Evolutionary conservation across 1,140 invertebrate genomes (phyloP).

Genomic region (Tribolium castaneum): DNA sequence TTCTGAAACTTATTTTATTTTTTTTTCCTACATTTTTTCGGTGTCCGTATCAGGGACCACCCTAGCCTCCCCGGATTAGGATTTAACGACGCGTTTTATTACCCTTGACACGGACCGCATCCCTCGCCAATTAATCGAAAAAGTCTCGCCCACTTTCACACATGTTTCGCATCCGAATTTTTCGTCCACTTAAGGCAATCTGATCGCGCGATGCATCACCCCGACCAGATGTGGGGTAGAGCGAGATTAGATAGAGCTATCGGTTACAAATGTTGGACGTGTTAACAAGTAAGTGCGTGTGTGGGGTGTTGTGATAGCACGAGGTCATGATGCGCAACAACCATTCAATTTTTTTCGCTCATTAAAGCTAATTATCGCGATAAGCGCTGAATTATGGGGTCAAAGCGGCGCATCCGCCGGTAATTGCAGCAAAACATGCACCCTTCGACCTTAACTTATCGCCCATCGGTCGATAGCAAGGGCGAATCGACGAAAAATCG

Average conservation of each 20-base stretch:
- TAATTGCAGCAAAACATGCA: constrained; percentile 32
- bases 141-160: not conserved
- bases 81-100: constrained; percentile 10
- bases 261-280: constrained; percentile 16
- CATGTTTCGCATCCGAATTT: not conserved
- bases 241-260: constrained; percentile 15
- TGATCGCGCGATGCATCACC: not conserved
- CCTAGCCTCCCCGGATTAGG: not conserved
- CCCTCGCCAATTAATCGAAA: not conserved
- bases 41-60: not conserved
- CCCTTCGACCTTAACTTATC: constrained; percentile 22
- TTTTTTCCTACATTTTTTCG: no score
- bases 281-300: constrained; percentile 27
- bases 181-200: constrained; percentile 8
- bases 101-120: not conserved
- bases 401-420: constrained; percentile 26
- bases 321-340: constrained; percentile 28
- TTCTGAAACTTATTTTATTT: no score
- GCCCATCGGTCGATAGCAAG: no score
- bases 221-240: not conserved
- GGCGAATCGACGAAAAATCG: no score
- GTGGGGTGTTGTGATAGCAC: not conserved
- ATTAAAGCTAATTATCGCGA: constrained; percentile 33
- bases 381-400: constrained; percentile 24
- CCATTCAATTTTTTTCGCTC: constrained; percentile 30